A percentile compares a stretch with the other conserved stretches of the same genome.
Evolutionary conservation across 2,797 vertebrate genomes (phyloP).

Genomic region (Pempheris klunzingeri): DNA sequence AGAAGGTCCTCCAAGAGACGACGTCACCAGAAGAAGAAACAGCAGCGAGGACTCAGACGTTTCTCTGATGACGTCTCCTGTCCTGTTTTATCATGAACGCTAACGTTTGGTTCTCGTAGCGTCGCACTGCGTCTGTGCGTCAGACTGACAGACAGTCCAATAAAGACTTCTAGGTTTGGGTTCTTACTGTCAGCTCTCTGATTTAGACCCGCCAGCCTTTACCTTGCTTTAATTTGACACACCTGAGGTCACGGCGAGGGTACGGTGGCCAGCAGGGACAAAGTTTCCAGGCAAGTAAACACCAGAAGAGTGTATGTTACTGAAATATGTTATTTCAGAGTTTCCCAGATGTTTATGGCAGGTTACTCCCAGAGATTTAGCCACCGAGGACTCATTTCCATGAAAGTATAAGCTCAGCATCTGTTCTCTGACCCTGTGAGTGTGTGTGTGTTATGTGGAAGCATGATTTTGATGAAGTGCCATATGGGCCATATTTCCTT

Average conservation of each 20-base stretch:
- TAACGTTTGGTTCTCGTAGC: no score
- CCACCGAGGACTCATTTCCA: slow-evolving; percentile 2
- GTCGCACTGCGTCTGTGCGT: no score
- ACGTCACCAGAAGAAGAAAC: no score
- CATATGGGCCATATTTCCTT: slow-evolving; percentile 34
- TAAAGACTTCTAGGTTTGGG: no score
- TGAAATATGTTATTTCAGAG: background rate
- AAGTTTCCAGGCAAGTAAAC: background rate
- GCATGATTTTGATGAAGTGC: slow-evolving; percentile 33
- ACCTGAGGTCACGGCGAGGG: background rate
- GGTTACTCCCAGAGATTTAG: background rate
- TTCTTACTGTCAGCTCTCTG: no score
- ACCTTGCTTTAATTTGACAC: no score
- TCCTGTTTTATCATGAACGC: no score
- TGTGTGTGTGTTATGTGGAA: slow-evolving; percentile 12
- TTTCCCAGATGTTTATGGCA: slow-evolving; percentile 1
- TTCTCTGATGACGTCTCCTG: no score
- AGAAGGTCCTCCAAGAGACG: no score
- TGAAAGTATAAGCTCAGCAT: slow-evolving; percentile 21
- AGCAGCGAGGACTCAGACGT: no score
- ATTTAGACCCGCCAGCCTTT: no score
- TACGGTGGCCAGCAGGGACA: slow-evolving; percentile 4
- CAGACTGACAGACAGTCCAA: no score
- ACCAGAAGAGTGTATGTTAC: background rate
- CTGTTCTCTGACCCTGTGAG: slow-evolving; percentile 29